Percentiles rank a stretch among this genome's conserved stretches.
Evolutionary conservation across 2,797 vertebrate species (phyloP).

Genomic region (Eulemur mongoz): DNA sequence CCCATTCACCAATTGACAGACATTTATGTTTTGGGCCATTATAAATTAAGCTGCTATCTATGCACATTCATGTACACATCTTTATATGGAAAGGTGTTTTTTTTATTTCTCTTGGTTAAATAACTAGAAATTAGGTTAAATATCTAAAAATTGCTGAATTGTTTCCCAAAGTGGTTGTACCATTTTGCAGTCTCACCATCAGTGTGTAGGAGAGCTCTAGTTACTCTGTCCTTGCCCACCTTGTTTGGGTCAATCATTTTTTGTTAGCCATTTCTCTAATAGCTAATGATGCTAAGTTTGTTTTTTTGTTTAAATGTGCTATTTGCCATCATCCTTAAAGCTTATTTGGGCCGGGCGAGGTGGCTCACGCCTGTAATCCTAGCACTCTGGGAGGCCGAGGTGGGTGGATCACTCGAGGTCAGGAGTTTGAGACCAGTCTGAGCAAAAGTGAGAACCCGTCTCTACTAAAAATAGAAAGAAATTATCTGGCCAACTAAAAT

Average conservation of each 20-base stretch:
- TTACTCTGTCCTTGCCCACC: not conserved
- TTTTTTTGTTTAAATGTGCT: not conserved
- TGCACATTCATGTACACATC: not conserved
- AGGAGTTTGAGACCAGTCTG: too few relatives aligned
- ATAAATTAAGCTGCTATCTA: not conserved
- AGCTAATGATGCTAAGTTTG: not conserved
- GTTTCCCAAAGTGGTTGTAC: not conserved
- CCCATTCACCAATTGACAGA: not conserved
- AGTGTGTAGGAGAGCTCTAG: not conserved
- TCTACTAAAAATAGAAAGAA: too few relatives aligned
- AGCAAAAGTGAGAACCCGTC: too few relatives aligned
- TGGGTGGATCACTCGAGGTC: too few relatives aligned
- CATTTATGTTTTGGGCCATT: not conserved
- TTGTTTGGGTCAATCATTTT: not conserved
- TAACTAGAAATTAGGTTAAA: not conserved
- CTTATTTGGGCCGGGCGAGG: not conserved
- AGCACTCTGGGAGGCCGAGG: too few relatives aligned
- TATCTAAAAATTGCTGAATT: not conserved
- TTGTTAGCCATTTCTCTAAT: not conserved
- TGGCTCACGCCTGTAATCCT: too few relatives aligned
- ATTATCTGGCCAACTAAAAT: too few relatives aligned
- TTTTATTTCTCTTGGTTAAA: not conserved
- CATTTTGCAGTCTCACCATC: not conserved
- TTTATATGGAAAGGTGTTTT: not conserved
- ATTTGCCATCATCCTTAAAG: not conserved